A percentile compares a stretch with the other conserved stretches of the same genome.
Evolutionary conservation across 1,140 invertebrate genomes (phyloP).

Genomic region (Hylaeus anthracinus): DNA sequence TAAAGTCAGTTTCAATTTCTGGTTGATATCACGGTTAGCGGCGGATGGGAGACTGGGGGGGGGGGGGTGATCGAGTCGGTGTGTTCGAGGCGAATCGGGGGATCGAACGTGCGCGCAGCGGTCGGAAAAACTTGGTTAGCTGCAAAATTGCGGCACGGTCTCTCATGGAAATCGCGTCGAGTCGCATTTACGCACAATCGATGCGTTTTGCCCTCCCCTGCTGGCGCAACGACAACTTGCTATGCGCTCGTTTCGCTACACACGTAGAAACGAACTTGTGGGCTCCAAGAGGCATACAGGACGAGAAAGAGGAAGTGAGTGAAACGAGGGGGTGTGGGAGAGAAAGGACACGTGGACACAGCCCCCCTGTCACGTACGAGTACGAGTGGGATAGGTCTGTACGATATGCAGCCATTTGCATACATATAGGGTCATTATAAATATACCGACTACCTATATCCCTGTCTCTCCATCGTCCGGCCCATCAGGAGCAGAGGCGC

Average conservation of each 20-base stretch:
- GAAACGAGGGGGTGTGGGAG: not conserved
- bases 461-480: constrained; percentile 71
- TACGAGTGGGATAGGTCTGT: constrained; percentile 75
- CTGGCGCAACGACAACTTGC: constrained; percentile 6
- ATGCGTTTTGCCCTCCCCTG: constrained; percentile 55
- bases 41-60: no score
- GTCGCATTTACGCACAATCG: constrained; percentile 64
- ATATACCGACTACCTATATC: constrained; percentile 76
- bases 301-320: constrained; percentile 4
- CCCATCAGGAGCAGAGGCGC: constrained; percentile 72
- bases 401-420: constrained; percentile 81
- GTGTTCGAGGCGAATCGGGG: not conserved
- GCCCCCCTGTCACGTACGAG: constrained; percentile 72
- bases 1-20: constrained; percentile 31
- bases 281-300: constrained; percentile 13
- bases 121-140: constrained; percentile 48
- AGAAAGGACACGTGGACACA: constrained; percentile 54
- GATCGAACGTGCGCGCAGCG: constrained; percentile 9
- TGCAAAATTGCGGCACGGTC: constrained; percentile 51
- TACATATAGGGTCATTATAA: constrained; percentile 82
- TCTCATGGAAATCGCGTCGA: constrained; percentile 53
- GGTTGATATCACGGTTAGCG: not conserved
- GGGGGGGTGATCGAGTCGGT: not conserved
- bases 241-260: constrained; percentile 1
- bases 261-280: constrained; percentile 15